Evolutionary conservation across 2,113 vertebrate genomes (phyloP).

Genomic region (Sterrhoptilus dennistouni): DNA sequence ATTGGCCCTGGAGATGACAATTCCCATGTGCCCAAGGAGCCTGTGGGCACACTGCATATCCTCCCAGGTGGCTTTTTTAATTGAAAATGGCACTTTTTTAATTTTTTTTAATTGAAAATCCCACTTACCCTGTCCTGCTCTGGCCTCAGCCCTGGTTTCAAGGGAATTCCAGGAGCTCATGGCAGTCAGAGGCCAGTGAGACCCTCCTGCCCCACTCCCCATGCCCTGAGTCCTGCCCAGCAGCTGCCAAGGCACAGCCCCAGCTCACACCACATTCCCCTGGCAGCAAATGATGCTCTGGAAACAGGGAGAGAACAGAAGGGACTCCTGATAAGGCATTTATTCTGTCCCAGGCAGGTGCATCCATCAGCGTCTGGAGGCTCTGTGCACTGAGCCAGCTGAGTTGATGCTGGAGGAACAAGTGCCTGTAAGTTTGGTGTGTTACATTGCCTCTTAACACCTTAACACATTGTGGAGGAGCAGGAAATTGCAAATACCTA

Average conservation of each 20-base stretch:
- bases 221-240: background rate
- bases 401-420: background rate
- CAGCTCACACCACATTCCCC: background rate
- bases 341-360: background rate
- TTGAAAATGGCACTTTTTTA: background rate
- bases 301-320: background rate
- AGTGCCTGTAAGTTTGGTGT: background rate
- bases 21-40: background rate
- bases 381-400: background rate
- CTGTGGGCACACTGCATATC: background rate
- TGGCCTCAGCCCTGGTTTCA: background rate
- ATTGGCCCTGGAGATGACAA: background rate
- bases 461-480: background rate
- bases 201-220: background rate
- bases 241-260: background rate
- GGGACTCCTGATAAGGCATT: fast-evolving
- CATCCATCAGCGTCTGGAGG: no score
- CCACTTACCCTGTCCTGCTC: background rate
- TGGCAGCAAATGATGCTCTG: background rate
- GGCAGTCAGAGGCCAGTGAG: fast-evolving
- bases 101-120: background rate
- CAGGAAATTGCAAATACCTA: background rate
- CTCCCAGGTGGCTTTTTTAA: background rate
- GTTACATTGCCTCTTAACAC: background rate
- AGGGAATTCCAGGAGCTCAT: background rate